Conservation (phyloP, 1,140 invertebrate genomes). For the Cydia pomonella region DNA sequence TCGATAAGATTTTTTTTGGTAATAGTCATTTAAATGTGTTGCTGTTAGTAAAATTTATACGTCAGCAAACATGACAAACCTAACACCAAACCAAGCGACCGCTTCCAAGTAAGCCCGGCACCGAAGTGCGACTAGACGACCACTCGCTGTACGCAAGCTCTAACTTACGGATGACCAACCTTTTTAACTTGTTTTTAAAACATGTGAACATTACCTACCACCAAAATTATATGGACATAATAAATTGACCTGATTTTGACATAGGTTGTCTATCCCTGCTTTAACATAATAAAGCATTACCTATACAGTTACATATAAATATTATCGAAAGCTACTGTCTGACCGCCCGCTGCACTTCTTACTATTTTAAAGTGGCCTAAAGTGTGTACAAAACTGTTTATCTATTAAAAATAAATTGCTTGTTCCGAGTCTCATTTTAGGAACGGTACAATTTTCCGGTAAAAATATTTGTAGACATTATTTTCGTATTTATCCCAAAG, state of each 20-base stretch:
- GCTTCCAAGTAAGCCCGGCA: constrained; percentile 13
- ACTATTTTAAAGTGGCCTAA: not conserved
- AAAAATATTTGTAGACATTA: not conserved
- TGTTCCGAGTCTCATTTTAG: not conserved
- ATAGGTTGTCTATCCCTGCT: not conserved
- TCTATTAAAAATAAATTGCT: not conserved
- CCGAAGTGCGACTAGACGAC: constrained; percentile 6
- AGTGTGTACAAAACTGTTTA: constrained; percentile 5
- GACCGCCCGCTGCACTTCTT: not conserved
- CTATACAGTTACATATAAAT: constrained; percentile 30
- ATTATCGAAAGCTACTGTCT: constrained; percentile 29
- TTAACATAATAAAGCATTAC: constrained; percentile 14
- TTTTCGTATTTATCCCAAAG: no score
- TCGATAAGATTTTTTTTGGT: not conserved
- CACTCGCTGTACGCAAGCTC: constrained; percentile 1
- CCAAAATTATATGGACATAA: not conserved
- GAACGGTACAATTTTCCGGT: not conserved
- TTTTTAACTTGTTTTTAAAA: not conserved
- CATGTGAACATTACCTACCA: not conserved
- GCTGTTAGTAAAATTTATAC: not conserved
- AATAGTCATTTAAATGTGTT: not conserved
- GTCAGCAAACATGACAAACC: not conserved
- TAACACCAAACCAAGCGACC: constrained; percentile 16
- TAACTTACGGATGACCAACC: not conserved
- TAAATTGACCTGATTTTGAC: not conserved